Conservation (phyloP, 2,888 invertebrate species). For the Orgyia antiqua region DNA sequence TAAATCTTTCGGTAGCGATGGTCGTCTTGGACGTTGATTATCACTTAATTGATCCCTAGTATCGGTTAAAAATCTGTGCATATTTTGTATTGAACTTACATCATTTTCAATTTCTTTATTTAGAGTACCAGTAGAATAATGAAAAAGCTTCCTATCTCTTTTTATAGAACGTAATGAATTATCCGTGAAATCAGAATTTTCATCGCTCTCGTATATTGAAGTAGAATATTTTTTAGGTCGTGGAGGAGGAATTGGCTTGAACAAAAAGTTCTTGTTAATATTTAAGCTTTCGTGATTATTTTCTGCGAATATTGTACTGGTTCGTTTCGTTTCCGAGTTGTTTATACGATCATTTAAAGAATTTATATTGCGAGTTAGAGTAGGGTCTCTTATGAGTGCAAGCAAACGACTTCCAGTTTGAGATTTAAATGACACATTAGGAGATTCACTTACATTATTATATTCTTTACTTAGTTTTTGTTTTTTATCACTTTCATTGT, state of each 20-base stretch:
- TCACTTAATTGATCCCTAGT: conserved; percentile 37
- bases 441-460: conserved; percentile 23
- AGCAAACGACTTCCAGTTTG: conserved; percentile 79
- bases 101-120: conserved; percentile 70
- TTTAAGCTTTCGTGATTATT: conserved; percentile 17
- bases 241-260: conserved; percentile 62
- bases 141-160: conserved; percentile 59
- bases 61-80: conserved; percentile 58
- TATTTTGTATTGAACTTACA: conserved; percentile 65
- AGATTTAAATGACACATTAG: conserved; percentile 61
- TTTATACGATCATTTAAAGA: conserved; percentile 33
- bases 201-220: conserved; percentile 64
- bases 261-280: conserved; percentile 27
- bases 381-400: conserved; percentile 79
- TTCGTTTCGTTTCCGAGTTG: conserved; percentile 30
- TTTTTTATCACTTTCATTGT: conserved; percentile 53
- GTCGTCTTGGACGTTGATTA: conserved; percentile 52
- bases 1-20: conserved; percentile 82
- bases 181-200: conserved; percentile 62
- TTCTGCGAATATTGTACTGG: conserved; percentile 17
- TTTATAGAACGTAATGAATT: conserved; percentile 54
- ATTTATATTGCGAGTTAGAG: conserved; percentile 49
- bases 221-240: conserved; percentile 56
- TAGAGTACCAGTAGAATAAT: conserved; percentile 66
- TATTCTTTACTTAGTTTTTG: conserved; percentile 22